Conservation (phyloP, 2,113 vertebrate species). For the Perca schrenkii region DNA sequence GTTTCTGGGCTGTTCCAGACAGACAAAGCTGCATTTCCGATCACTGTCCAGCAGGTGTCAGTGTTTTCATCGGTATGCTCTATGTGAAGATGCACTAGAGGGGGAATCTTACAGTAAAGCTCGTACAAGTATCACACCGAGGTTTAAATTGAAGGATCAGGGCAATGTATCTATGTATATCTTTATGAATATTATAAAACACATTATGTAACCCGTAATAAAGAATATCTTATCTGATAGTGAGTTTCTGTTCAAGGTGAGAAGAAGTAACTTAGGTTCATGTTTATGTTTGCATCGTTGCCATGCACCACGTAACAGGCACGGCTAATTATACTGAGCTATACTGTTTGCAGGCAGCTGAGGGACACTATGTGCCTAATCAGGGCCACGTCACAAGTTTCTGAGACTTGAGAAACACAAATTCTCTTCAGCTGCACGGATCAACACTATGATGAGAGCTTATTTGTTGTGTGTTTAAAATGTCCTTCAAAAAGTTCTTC, state of each 20-base stretch:
- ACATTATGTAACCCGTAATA: neutral
- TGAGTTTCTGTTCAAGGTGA: neutral
- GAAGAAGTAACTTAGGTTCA: too few species aligned
- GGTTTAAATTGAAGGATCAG: neutral
- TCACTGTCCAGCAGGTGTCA: slow-evolving; percentile 47
- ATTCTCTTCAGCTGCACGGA: neutral
- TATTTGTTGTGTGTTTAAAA: neutral
- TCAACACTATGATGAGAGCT: neutral
- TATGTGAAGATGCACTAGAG: accelerated
- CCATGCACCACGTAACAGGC: neutral
- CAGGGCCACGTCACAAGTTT: neutral
- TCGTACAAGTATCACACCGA: neutral
- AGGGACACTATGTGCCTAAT: neutral
- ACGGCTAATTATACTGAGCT: neutral
- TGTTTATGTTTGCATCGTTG: slow-evolving; percentile 21
- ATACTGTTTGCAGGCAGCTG: neutral
- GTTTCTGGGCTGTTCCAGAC: neutral
- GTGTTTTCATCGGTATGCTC: neutral
- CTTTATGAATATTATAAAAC: neutral
- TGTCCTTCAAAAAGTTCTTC: neutral
- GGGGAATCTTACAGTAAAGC: neutral
- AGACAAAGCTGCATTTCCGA: neutral
- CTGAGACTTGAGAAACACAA: neutral
- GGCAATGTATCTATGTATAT: neutral
- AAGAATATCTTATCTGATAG: neutral